Evolutionary conservation across 2,797 vertebrate species (phyloP), one percentile per base, ranked within the genome.

Genomic region (Oophaga sylvatica): DNA sequence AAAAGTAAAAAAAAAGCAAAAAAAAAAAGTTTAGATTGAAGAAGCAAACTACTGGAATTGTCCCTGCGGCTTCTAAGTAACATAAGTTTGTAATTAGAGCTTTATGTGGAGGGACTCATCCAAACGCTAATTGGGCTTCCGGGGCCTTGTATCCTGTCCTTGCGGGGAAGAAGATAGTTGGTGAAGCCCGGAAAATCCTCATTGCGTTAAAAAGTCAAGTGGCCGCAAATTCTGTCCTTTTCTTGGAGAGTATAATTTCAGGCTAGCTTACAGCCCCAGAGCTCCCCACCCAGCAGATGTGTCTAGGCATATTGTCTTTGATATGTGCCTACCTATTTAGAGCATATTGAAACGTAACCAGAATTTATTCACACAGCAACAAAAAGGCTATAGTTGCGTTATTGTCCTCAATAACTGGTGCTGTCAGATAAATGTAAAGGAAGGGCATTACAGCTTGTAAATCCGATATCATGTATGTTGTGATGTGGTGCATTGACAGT

Each of bases 401-500:
- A 90, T 89, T 90, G 87, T 87, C 90, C 84, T 87, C 90, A 80
- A 45, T 90, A 90, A 91, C 80, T 10, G 70, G 67, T n/a, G 22
- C 90, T 90, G 75, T 90, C 90, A 87, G 90, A 79, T 90, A 63
- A 80, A 90, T 92, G 89, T 90, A 87, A 87, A 86, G 89, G 80
- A 83, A 80, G 80, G 17, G 70, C 63, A 17, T 76, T 83, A 57
- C 85, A 77, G 48, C 87, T 87, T 80, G 76, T 83, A 89, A 90
- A 90, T 92, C 91, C 88, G 91, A 87, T 77, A 53, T 87, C 20
- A 85, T 79, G 80, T 87, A 22, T 84, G 90, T 92, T 94, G 91
- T 89, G 92, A 91, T 91, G 91, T 87, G 87, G 76, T 85, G 62
- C 53, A 22, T 5, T 89, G 89, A 93, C 91, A 92, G 92, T 68